A percentile compares a stretch with the other conserved stretches of the same genome.
Evolutionary conservation across 2,797 vertebrate genomes (phyloP).

Genomic region (Lepilemur ruficaudatus): DNA sequence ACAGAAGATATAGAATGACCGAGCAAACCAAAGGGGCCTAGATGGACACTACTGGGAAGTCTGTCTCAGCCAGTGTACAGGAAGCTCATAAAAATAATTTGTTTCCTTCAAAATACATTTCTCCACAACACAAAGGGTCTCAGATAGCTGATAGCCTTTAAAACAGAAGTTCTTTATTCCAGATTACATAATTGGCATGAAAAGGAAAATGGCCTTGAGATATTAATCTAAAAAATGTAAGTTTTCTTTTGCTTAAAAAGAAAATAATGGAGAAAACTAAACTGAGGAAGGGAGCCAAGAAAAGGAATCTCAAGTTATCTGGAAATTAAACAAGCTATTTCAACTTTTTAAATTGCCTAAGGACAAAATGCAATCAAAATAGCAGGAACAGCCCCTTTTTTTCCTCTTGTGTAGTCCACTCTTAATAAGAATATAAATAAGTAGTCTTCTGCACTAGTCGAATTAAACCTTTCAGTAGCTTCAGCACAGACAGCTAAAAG

Average conservation of each 20-base stretch:
- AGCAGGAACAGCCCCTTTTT: neutral
- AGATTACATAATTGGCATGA: conserved; percentile 7
- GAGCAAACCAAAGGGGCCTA: neutral
- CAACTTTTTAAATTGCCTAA: neutral
- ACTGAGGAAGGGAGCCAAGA: conserved; percentile 40
- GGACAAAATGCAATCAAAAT: conserved; percentile 6
- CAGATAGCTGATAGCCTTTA: conserved; percentile 13
- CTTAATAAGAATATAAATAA: neutral
- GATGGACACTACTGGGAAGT: neutral
- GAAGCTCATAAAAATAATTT: conserved; percentile 51
- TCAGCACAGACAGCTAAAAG: neutral
- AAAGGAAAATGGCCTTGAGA: conserved; percentile 50
- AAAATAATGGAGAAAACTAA: conserved; percentile 55
- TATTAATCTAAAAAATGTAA: conserved; percentile 50
- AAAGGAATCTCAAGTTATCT: conserved; percentile 42
- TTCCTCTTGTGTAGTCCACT: neutral
- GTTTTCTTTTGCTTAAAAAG: conserved; percentile 60
- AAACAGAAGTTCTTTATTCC: conserved; percentile 50
- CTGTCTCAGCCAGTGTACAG: neutral
- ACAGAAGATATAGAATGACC: neutral
- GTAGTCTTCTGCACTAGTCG: neutral
- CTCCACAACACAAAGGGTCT: conserved; percentile 52
- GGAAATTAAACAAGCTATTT: conserved; percentile 19
- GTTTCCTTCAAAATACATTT: conserved; percentile 61
- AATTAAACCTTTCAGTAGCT: neutral